Evolutionary conservation across 1,140 invertebrate species (phyloP), one percentile per base, ranked within the genome.

Genomic region (Pogonus chalceus): DNA sequence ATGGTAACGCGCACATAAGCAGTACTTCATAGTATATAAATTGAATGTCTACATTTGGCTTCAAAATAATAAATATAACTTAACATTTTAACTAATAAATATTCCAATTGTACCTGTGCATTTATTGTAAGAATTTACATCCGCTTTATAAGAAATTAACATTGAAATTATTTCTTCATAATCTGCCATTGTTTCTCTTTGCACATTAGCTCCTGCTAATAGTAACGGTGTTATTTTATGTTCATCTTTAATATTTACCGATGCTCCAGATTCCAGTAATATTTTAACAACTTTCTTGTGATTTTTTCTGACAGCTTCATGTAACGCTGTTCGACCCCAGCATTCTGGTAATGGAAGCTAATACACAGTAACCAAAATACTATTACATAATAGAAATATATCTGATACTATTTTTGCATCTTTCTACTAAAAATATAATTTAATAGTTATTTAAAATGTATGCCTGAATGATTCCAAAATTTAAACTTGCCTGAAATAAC

Each of bases 161-260:
- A 51, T 22, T 24, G 53, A 47, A 1, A 57, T 35, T 20, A 54
- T 47, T 35, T 43, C 35, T 14, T 37, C 48, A 31, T 54, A 57
- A 16, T 51, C 50, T 16, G 39, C 23, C 4, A 43, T 7, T 12
- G 9, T 43, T 10, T 43, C 18, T 12, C 7, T 9, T 24, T 56
- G 37, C 46, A 62, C 55, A 1, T 47, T 43, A 4, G 46, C 51
- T 10, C 62, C 62, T 7, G 65, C 62, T 31, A 64, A 55, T 23
- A 62, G 62, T 20, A 69, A 53, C 1, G 65, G 64, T 18, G 60
- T 65, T n/a, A 62, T 22, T 10, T 59, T 59, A 23, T 59, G 53
- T 31, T 64, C 55, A 52, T 68, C 66, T 52, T 57, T 47, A 1
- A 54, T 53, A 55, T 68, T 56, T 7, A 60, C 54, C 46, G 51